Evolutionary conservation across 1,140 invertebrate species (phyloP), one percentile per base, ranked within the genome.

Genomic region (Bacillus rossius): DNA sequence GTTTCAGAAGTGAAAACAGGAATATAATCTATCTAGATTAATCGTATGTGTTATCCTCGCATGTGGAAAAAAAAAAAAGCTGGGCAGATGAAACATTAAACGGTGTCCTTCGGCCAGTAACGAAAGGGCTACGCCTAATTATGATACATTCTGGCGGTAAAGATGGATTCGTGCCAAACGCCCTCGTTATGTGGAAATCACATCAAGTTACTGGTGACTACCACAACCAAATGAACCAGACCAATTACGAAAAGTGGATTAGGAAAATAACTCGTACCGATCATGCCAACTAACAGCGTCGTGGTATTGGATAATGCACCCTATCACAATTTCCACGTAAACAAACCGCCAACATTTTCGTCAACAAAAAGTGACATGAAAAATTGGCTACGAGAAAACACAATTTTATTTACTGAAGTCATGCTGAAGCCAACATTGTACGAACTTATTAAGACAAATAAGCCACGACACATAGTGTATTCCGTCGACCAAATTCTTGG

Each of bases 291-390:
- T n/a, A n/a, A n/a, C n/a, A n/a, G n/a, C n/a, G n/a, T n/a, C n/a
- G n/a, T n/a, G n/a, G n/a, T n/a, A n/a, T 38, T 75, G 17, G 72
- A 75, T 45, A 73, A 74, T 61, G 73, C 67, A 10, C 57, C 70
- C 0, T 75, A 75, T 55, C 70, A 73, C 59, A 65, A 61, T 51
- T 60, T 59, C 23, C 63, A 70, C 61, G 22, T 25, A 25, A 55
- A 67, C 43, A 65, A 62, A n/a, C n/a, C n/a, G n/a, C n/a, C n/a
- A n/a, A n/a, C n/a, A n/a, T 34, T 34, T 10, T 34, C 10, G 29
- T 34, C 4, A 34, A 34, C 29, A 34, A 34, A 34, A 34, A 34
- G 4, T 34, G 29, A 34, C 4, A 34, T 34, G 29, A 7, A 34
- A 34, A 34, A 4, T 7, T 34, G 29, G 29, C 29, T 34, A 34